Conservation (phyloP, 2,888 invertebrate genomes). For the Homarus gammarus region DNA sequence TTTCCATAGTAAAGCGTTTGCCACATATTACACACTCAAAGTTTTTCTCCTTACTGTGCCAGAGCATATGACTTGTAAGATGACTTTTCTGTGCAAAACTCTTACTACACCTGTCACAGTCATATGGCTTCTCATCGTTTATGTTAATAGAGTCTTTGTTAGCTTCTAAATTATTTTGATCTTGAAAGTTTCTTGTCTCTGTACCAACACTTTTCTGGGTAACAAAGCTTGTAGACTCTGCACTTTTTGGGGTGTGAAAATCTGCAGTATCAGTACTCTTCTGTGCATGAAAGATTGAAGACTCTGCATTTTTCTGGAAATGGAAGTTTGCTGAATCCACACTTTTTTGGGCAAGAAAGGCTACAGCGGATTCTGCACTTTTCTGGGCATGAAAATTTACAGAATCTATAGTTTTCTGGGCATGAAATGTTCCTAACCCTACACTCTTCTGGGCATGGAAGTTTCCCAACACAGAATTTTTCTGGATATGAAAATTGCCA, state of each 20-base stretch:
- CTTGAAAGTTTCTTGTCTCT: slow-evolving; percentile 38
- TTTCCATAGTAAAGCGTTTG: slow-evolving; percentile 62
- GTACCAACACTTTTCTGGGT: slow-evolving; percentile 53
- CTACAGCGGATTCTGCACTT: background rate
- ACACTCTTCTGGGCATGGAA: slow-evolving; percentile 18
- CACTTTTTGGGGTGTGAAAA: too few relatives aligned
- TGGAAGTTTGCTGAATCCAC: background rate
- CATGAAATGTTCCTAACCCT: background rate
- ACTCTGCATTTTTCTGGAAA: background rate
- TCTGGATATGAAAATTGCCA: slow-evolving; percentile 46
- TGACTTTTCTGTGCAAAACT: slow-evolving; percentile 66
- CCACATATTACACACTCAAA: slow-evolving; percentile 60
- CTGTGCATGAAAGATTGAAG: background rate
- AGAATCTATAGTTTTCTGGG: background rate
- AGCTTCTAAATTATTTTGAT: background rate
- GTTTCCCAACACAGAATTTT: background rate
- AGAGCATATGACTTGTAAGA: slow-evolving; percentile 66
- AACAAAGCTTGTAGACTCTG: slow-evolving; percentile 8
- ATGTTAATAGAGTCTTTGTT: background rate
- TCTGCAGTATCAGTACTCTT: too few relatives aligned
- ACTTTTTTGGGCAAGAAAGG: background rate
- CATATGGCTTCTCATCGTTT: slow-evolving; percentile 41
- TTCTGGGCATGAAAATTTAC: background rate
- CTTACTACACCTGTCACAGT: slow-evolving; percentile 51
- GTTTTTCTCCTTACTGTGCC: slow-evolving; percentile 63